Evolutionary conservation across 2,888 invertebrate genomes (phyloP), one percentile per base, ranked within the genome.

Genomic region (Orchesellides sinensis): DNA sequence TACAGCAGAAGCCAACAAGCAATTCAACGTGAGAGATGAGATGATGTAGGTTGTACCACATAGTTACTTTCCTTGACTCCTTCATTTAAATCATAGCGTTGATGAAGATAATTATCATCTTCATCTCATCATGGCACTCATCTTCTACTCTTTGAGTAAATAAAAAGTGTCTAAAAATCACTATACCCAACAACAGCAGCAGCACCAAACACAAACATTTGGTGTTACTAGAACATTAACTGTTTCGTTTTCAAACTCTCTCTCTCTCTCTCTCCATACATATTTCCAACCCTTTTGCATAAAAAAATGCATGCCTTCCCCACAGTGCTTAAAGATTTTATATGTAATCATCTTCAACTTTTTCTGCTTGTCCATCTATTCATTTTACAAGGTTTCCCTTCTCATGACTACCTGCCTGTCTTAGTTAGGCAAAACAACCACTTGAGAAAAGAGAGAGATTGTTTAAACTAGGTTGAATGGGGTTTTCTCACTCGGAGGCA

Each of bases 401-500:
- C n/a, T n/a, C n/a, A n/a, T n/a, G n/a, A n/a, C n/a, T n/a, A n/a
- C n/a, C n/a, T n/a, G n/a, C 80, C 80, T 80, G 73, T 63, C 72
- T 52, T 27, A 68, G 21, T n/a, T 32, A 49, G 25, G 40, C 14
- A 69, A 80, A 56, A 80, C 45, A 54, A 66, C 65, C 40, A 56
- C 72, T 65, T 70, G 59, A 79, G n/a, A n/a, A n/a, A n/a, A n/a
- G n/a, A n/a, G n/a, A n/a, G n/a, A n/a, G 68, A 70, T 79, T 63
- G 63, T 72, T 32, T 66, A 54, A 72, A 63, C 68, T 27, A 49
- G 69, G 69, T 65, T 63, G 29, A 81, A 81, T 66, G 81, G 68
- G 69, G 49, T 82, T 74, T 73, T 75, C 81, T 81, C 80, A 81
- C 80, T 82, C 69, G 81, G 81, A 75, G 81, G 81, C 74, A 82